phyloP scores from a whole-genome alignment of 2,888 invertebrate genomes.

The Coremacera marginata region DNA sequence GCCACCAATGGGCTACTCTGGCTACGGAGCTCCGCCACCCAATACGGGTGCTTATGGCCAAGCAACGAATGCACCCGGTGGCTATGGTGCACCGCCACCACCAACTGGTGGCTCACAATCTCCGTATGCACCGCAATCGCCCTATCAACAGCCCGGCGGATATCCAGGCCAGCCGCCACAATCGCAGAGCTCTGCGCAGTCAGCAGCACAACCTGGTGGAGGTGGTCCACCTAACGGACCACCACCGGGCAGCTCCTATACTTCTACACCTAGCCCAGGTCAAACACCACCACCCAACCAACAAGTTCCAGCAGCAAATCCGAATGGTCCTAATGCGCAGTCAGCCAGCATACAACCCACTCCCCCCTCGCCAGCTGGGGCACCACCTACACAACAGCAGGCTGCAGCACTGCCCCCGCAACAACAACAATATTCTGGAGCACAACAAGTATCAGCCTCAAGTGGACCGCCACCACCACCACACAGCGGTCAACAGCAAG shows the following conservation, averaged over 20 bases:
- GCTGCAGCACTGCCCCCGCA: conserved; percentile 48
- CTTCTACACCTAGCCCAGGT: conserved; percentile 71
- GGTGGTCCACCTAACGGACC: conserved; percentile 52
- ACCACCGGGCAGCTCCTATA: conserved; percentile 67
- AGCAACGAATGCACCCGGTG: conserved; percentile 60
- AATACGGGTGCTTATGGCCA: conserved; percentile 51
- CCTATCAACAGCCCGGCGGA: conserved; percentile 69
- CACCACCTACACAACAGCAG: conserved; percentile 53
- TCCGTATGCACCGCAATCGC: conserved; percentile 69
- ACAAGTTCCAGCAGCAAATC: conserved; percentile 60
- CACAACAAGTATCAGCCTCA: conserved; percentile 57
- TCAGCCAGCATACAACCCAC: conserved; percentile 54
- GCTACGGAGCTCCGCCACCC: conserved; percentile 69
- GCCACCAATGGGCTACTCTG: conserved; percentile 66
- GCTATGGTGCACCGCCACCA: conserved; percentile 65
- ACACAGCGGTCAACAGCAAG: conserved; percentile 58
- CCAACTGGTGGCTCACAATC: conserved; percentile 63
- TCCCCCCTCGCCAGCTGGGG: conserved; percentile 51
- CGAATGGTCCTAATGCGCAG: conserved; percentile 60
- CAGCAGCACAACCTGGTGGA: conserved; percentile 51
- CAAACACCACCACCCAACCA: conserved; percentile 64
- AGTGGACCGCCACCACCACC: conserved; percentile 58
- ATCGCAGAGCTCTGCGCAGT: conserved; percentile 47
- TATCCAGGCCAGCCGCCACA: conserved; percentile 61
- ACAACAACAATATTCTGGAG: conserved; percentile 47